Conservation (phyloP, 2,113 vertebrate genomes). For the Apodemus speciosus region DNA sequence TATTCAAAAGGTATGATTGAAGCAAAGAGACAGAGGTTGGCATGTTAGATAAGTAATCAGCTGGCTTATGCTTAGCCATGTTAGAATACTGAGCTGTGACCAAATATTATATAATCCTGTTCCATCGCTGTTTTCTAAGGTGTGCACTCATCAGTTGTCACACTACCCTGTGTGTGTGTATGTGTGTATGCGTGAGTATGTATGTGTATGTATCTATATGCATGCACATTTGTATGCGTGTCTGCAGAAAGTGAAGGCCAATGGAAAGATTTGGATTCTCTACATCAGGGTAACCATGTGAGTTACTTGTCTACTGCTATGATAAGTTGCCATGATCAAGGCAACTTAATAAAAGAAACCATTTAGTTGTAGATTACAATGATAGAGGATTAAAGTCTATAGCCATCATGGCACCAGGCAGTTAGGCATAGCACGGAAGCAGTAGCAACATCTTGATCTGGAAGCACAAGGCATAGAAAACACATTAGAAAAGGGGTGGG, state of each 20-base stretch:
- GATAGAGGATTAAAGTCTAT: neutral
- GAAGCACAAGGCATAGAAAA: neutral
- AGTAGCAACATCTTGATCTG: neutral
- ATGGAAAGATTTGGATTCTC: neutral
- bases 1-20: constrained; percentile 69
- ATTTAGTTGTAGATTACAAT: neutral
- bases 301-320: neutral
- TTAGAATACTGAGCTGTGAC: constrained; percentile 44
- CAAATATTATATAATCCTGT: constrained; percentile 52
- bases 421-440: neutral
- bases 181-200: neutral
- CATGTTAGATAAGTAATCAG: constrained; percentile 46
- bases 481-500: no score
- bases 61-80: constrained; percentile 42
- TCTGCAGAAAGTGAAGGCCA: neutral
- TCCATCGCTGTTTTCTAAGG: constrained; percentile 11
- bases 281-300: neutral
- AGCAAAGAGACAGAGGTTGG: constrained; percentile 63
- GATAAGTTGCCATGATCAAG: neutral
- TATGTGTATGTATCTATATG: no score
- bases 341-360: neutral
- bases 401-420: neutral
- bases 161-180: neutral
- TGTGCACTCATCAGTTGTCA: constrained; percentile 5
- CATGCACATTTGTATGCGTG: neutral